Conservation (phyloP, 1,140 invertebrate genomes). For the Lasioglossum albipes region DNA sequence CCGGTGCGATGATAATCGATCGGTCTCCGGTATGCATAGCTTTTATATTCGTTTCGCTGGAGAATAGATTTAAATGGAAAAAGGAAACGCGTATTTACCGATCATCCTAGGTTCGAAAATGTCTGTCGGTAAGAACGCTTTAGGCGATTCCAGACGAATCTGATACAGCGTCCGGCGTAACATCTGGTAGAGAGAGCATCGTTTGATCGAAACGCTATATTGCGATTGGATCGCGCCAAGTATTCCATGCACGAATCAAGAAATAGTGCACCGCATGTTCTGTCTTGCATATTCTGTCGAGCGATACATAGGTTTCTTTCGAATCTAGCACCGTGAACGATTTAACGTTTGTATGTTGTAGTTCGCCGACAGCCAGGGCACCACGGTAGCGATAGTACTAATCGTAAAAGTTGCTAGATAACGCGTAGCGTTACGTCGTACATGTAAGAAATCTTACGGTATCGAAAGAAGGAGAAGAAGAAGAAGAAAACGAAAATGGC, state of each 20-base stretch:
- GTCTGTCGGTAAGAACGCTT: neutral
- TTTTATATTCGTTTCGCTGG: slow-evolving; percentile 25
- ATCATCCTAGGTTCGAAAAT: neutral
- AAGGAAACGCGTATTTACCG: too few species aligned
- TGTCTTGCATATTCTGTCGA: slow-evolving; percentile 32
- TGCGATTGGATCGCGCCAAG: slow-evolving; percentile 16
- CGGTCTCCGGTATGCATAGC: slow-evolving; percentile 14
- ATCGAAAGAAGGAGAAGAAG: too few species aligned
- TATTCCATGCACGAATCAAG: neutral
- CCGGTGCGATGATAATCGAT: neutral
- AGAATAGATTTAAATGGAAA: slow-evolving; percentile 8
- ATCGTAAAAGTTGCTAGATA: slow-evolving; percentile 60
- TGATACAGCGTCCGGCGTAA: too few species aligned
- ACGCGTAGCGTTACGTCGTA: slow-evolving; percentile 53
- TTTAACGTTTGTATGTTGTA: slow-evolving; percentile 51
- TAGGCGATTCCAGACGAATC: neutral
- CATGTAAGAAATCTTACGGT: too few species aligned
- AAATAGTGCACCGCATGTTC: slow-evolving; percentile 19
- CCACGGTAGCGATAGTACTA: slow-evolving; percentile 68
- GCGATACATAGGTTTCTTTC: slow-evolving; percentile 41
- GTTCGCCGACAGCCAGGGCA: slow-evolving; percentile 67
- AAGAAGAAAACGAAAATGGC: too few species aligned
- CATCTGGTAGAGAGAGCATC: too few species aligned
- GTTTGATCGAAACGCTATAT: too few species aligned
- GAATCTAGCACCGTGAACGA: slow-evolving; percentile 44